Percentiles rank a stretch among this genome's conserved stretches.
Conservation (phyloP, 2,113 vertebrate species). For the Chlamydotis undulata region DNA sequence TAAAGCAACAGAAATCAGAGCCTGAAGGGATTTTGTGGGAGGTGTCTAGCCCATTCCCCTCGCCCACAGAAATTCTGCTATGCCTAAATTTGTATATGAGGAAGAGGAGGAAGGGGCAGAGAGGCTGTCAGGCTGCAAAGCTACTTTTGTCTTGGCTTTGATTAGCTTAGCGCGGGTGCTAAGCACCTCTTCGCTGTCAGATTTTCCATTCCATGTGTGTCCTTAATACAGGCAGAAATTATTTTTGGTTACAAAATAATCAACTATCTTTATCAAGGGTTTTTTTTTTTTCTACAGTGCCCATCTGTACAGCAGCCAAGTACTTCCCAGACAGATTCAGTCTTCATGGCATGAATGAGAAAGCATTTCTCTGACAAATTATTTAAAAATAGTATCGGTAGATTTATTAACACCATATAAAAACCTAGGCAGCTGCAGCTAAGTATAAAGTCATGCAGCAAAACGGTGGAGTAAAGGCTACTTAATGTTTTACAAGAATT, state of each 20-base stretch:
- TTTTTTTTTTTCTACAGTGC: conserved; percentile 21
- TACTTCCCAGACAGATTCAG: conserved; percentile 16
- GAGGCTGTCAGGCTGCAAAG: neutral
- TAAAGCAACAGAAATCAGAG: neutral
- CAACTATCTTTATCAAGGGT: conserved; percentile 44
- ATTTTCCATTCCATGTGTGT: conserved; percentile 30
- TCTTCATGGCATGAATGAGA: conserved; percentile 19
- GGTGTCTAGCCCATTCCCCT: neutral
- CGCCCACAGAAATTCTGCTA: neutral
- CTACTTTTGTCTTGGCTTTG: conserved; percentile 14
- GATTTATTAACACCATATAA: conserved; percentile 57
- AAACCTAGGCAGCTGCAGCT: conserved; percentile 30
- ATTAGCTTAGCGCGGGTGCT: conserved; percentile 37
- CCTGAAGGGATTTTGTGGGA: neutral
- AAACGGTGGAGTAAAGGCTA: neutral
- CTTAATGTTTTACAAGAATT: neutral
- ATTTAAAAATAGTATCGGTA: conserved; percentile 44
- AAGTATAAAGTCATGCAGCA: neutral
- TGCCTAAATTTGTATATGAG: neutral
- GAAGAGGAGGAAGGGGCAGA: neutral
- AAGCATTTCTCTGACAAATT: conserved; percentile 52
- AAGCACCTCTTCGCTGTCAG: neutral
- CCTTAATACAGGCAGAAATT: conserved; percentile 24
- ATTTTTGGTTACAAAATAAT: conserved; percentile 46
- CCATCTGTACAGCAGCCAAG: conserved; percentile 19